A percentile compares a stretch with the other conserved stretches of the same genome.
Evolutionary conservation across 1,140 invertebrate species (phyloP).

Genomic region (Eumaeus atala): DNA sequence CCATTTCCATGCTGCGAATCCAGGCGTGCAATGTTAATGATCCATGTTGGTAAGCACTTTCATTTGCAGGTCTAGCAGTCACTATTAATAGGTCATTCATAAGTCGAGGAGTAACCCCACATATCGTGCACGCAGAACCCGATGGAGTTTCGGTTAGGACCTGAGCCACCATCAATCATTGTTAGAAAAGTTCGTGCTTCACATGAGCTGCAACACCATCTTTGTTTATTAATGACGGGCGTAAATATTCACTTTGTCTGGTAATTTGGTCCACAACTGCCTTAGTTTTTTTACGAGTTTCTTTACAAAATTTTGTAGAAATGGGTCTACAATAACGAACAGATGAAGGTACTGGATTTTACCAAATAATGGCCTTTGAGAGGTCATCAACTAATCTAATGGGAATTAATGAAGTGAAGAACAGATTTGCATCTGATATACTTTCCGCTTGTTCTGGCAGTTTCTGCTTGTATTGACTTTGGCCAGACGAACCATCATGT

Average conservation of each 20-base stretch:
- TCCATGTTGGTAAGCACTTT: too few relatives aligned
- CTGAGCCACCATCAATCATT: too few relatives aligned
- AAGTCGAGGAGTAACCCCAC: too few relatives aligned
- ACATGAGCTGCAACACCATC: conserved; percentile 9
- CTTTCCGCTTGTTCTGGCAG: conserved; percentile 11
- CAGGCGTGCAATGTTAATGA: too few relatives aligned
- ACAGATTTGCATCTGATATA: conserved; percentile 5
- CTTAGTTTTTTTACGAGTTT: conserved; percentile 14
- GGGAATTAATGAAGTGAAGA: conserved; percentile 4
- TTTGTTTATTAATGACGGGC: conserved; percentile 9
- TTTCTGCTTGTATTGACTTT: conserved; percentile 15
- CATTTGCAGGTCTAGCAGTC: too few relatives aligned
- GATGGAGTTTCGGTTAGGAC: too few relatives aligned
- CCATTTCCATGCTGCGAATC: too few relatives aligned
- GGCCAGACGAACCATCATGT: conserved; percentile 2
- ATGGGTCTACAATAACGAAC: conserved; percentile 12
- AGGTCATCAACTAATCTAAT: conserved; percentile 12
- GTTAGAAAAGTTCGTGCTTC: conserved; percentile 4
- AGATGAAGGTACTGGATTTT: conserved; percentile 13
- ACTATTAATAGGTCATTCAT: too few relatives aligned
- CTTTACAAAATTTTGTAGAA: conserved; percentile 13
- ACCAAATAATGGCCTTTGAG: conserved; percentile 2
- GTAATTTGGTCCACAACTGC: conserved; percentile 12
- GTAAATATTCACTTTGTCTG: conserved; percentile 11
- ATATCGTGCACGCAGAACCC: too few relatives aligned